A percentile compares a stretch with the other conserved stretches of the same genome.
Evolutionary conservation across 1,140 invertebrate genomes (phyloP).

Genomic region (Ectropis grisescens): DNA sequence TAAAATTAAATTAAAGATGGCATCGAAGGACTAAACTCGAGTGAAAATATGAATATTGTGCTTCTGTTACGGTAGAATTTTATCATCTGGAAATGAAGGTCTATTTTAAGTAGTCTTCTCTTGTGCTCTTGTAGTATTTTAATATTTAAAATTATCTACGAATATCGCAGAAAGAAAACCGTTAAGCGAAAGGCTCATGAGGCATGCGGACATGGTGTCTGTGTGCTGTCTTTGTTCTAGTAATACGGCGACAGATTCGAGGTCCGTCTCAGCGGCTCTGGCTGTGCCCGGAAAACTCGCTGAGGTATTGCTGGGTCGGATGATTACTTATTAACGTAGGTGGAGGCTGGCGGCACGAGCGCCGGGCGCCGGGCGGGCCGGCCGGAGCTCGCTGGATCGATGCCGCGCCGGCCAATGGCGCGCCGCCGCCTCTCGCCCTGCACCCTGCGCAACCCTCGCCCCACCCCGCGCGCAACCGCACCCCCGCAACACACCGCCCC

Average conservation of each 20-base stretch:
- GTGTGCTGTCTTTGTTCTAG: conserved; percentile 67
- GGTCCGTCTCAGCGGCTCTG: conserved; percentile 61
- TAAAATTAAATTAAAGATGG: no score
- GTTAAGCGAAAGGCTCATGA: no score
- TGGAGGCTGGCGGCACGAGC: conserved; percentile 61
- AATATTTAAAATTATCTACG: no score
- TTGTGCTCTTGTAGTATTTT: no score
- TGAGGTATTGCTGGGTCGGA: conserved; percentile 62
- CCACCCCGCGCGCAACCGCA: conserved; percentile 26
- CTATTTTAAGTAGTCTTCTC: no score
- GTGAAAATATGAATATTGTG: no score
- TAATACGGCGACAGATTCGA: conserved; percentile 55
- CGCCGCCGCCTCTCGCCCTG: conserved; percentile 41
- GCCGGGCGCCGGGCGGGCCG: conserved; percentile 61
- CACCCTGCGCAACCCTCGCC: conserved; percentile 48
- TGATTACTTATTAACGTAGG: conserved; percentile 70
- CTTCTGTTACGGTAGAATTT: no score
- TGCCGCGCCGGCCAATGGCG: conserved; percentile 64
- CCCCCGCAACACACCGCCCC: conserved; percentile 51
- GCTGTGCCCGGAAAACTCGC: conserved; percentile 60
- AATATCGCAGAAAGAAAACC: no score
- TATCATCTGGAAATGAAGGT: no score
- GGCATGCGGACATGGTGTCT: no score
- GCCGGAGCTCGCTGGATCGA: conserved; percentile 59
- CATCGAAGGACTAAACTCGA: no score